Evolutionary conservation across 92 coral and sea anemone species (phyloP), one percentile per base, ranked within the genome.

Genomic region (Diadumene lineata): DNA sequence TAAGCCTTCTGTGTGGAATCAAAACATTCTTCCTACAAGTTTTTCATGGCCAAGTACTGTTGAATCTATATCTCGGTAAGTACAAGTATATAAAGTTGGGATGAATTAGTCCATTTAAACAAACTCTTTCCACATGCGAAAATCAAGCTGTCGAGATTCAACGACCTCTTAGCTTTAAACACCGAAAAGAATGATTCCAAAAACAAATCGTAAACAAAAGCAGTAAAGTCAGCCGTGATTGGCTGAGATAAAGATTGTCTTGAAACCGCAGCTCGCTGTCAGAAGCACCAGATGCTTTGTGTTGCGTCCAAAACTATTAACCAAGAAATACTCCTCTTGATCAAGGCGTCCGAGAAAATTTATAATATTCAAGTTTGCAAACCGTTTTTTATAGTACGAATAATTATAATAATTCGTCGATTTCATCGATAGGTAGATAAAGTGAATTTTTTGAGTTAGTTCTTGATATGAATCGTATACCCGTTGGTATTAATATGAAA

Each of bases 1-100:
- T 70, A 64, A 55, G 9, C 29, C n/a, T 8, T 2, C 2, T 24
- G 64, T 23, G 17, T 18, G 8, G 57, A 72, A 72, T 56, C 77
- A 72, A 72, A 72, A 72, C 77, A 72, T 34, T 56, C 34, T 30
- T 56, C 68, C 68, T 21, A 4, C 19, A 7, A 7, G 32, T 2
- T 4, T 7, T 43, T 28, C 68, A n/a, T 22, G 18, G 43, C 17
- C n/a, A 28, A 16, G 21, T 11, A 62, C 68, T 10, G 31, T 19
- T 21, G 1, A 28, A 29, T 1, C 7, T 7, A 1, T 11, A 27
- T 62, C 38, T 62, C 31, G 68, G 68, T 62, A 62, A 62, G 68
- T 62, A 62, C 24, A 28, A 7, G n/a, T n/a, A n/a, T 15, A 2
- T 11, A 23, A 4, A 15, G 1, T 10, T 28, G 29, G 7, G 21